phyloP scores from a whole-genome alignment of 2,888 invertebrate genomes.

The Phyllotreta striolata region DNA sequence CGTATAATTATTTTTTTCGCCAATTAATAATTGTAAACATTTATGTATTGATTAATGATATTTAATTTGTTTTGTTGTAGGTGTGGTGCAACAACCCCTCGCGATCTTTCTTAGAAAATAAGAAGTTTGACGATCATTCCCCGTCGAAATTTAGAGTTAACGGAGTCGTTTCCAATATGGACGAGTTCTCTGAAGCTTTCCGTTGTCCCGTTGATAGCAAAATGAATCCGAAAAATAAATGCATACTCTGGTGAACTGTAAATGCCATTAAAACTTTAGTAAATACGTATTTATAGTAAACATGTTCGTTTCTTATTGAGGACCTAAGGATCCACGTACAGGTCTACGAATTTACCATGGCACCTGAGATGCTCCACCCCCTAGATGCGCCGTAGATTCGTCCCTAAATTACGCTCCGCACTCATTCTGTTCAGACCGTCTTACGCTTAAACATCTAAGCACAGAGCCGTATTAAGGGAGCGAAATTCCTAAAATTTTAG shows the following conservation, averaged over 20 bases:
- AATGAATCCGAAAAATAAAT: conserved; percentile 59
- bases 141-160: conserved; percentile 55
- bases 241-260: conserved; percentile 54
- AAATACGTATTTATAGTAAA: not conserved
- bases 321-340: too few species aligned
- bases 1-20: too few species aligned
- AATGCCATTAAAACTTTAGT: not conserved
- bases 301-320: not conserved
- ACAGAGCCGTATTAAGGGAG: too few species aligned
- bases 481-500: too few species aligned
- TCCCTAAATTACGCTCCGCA: too few species aligned
- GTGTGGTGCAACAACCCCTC: conserved; percentile 58
- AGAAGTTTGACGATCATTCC: conserved; percentile 42
- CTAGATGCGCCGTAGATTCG: too few species aligned
- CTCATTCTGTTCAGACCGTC: too few species aligned
- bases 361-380: too few species aligned
- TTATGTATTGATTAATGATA: too few species aligned
- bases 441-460: too few species aligned
- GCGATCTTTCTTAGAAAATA: conserved; percentile 46
- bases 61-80: conserved; percentile 51
- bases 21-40: too few species aligned
- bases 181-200: conserved; percentile 58
- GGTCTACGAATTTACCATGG: too few species aligned
- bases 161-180: conserved; percentile 58
- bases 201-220: conserved; percentile 53